A percentile compares a stretch with the other conserved stretches of the same genome.
Evolutionary conservation across 2,888 invertebrate genomes (phyloP).

Genomic region (Calameuta pallipes): DNA sequence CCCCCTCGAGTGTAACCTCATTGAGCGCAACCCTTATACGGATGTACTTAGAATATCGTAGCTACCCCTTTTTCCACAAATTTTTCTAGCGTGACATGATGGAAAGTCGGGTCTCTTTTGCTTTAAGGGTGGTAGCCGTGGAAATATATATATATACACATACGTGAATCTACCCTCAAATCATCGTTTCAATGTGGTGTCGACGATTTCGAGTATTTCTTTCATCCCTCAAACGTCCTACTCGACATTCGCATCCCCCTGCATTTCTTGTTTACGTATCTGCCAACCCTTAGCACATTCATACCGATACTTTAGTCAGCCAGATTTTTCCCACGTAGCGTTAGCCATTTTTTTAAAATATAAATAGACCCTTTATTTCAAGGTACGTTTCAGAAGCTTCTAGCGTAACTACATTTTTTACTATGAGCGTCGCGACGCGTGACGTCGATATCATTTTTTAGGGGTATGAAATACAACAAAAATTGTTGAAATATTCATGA

Average conservation of each 20-base stretch:
- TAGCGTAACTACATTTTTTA: background rate
- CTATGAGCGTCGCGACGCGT: background rate
- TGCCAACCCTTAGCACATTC: background rate
- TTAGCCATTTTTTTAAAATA: too few species aligned
- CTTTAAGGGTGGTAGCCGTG: background rate
- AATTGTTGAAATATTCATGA: too few species aligned
- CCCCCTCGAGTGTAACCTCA: background rate
- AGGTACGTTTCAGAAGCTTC: background rate
- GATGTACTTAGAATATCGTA: background rate
- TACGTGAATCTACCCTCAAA: background rate
- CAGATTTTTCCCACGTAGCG: background rate
- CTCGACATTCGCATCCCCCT: background rate
- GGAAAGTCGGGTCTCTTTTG: background rate
- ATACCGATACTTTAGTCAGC: background rate
- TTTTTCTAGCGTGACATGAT: background rate
- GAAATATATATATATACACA: background rate
- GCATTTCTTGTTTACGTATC: background rate
- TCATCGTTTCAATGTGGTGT: too few species aligned
- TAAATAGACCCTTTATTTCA: background rate
- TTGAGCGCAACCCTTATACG: background rate
- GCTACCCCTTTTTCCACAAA: background rate
- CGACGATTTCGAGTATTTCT: background rate
- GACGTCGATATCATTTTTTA: background rate
- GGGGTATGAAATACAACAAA: background rate
- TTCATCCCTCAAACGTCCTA: background rate